phyloP scores from a whole-genome alignment of 2,113 vertebrate genomes.

The Columba livia region DNA sequence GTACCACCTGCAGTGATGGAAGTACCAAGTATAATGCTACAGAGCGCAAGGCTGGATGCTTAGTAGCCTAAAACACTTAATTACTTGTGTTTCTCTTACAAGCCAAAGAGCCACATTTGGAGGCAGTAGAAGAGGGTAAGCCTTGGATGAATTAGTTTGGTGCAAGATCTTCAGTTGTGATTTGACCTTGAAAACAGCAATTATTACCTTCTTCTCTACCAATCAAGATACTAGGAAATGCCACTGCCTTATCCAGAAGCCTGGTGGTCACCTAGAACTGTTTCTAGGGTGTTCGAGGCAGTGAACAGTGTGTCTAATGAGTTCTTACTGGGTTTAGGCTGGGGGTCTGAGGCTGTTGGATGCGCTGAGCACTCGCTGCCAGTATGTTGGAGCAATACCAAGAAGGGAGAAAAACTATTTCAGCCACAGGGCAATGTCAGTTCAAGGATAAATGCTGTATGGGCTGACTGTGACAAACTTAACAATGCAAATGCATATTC shows the following conservation, averaged over 20 bases:
- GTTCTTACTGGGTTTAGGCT: background rate
- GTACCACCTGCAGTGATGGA: background rate
- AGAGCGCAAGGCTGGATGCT: background rate
- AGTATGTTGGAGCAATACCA: background rate
- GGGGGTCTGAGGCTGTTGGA: background rate
- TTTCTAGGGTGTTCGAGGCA: background rate
- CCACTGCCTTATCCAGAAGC: background rate
- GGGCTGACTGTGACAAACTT: background rate
- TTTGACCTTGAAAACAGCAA: background rate
- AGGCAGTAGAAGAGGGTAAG: background rate
- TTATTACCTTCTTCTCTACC: background rate
- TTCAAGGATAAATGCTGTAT: background rate
- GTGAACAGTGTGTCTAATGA: background rate
- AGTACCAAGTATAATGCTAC: background rate
- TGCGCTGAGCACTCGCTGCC: background rate
- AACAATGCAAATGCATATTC: background rate
- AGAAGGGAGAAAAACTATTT: background rate
- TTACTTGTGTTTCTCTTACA: background rate
- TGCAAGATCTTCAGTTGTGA: background rate
- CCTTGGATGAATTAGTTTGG: background rate
- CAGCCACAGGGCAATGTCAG: background rate
- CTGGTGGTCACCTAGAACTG: background rate
- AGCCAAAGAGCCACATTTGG: background rate
- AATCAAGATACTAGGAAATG: background rate
- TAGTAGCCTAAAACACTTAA: background rate